Percentiles rank a stretch among this genome's conserved stretches.
These are phyloP conservation scores for Avahi laniger DNA, from an alignment of 2,797 vertebrate species.

Conservation along the genomic window DNA sequence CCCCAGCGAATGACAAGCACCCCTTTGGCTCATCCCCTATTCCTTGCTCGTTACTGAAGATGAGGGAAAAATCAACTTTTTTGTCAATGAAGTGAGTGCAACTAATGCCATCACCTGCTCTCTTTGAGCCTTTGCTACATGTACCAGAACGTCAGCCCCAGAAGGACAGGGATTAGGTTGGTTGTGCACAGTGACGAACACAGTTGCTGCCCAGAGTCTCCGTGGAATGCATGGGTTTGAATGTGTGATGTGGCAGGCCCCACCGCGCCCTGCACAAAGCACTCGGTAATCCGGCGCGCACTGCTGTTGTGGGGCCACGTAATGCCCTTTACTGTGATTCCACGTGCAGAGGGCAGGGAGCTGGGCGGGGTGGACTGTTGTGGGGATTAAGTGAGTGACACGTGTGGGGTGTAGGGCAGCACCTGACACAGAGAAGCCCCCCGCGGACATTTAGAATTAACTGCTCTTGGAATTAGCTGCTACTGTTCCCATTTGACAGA, in stretches of 20 bases:
- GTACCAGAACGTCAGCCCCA: not conserved
- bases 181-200: not conserved
- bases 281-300: not conserved
- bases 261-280: not conserved
- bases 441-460: not conserved
- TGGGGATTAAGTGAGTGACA: not conserved
- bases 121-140: not conserved
- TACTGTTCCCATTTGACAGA: not conserved
- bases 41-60: not conserved
- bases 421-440: not conserved
- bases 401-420: fast-evolving
- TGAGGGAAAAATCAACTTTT: not conserved
- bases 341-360: fast-evolving
- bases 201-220: not conserved
- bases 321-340: fast-evolving
- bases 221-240: not conserved
- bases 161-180: not conserved
- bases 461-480: not conserved
- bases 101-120: not conserved
- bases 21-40: not conserved
- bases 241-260: not conserved
- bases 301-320: not conserved
- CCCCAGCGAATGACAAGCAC: not conserved
- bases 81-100: not conserved
- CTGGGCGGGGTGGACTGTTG: fast-evolving